Percentiles rank a stretch among this genome's conserved stretches.
Conservation (phyloP, 1,140 invertebrate genomes). For the Lysiphlebus fabarum region DNA sequence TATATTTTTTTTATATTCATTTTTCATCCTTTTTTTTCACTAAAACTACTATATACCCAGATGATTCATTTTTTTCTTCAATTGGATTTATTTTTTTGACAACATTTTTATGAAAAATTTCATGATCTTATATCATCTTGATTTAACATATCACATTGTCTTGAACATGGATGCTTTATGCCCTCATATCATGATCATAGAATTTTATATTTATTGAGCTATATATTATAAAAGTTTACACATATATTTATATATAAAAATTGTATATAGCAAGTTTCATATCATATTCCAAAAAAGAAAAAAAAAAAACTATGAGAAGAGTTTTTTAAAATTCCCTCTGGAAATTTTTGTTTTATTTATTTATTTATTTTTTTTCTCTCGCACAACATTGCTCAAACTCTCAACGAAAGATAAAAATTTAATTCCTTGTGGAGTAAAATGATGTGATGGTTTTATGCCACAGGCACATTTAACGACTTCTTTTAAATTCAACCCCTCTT, state of each 20-base stretch:
- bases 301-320: neutral
- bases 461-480: slow-evolving; percentile 32
- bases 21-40: too few species aligned
- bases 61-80: too few species aligned
- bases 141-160: too few species aligned
- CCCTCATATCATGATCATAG: neutral
- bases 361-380: slow-evolving; percentile 13
- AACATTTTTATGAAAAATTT: too few species aligned
- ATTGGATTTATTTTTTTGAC: too few species aligned
- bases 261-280: neutral
- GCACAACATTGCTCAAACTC: slow-evolving; percentile 48
- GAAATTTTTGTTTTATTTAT: slow-evolving; percentile 10
- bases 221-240: too few species aligned
- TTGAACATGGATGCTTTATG: neutral
- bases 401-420: slow-evolving; percentile 56
- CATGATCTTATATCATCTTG: too few species aligned
- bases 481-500: slow-evolving; percentile 26
- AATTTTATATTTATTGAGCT: neutral
- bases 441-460: slow-evolving; percentile 41
- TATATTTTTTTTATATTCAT: too few species aligned
- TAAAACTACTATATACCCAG: too few species aligned
- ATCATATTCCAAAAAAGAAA: neutral
- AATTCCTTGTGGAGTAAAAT: slow-evolving; percentile 49
- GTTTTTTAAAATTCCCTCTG: slow-evolving; percentile 7
- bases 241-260: too few species aligned